Percentiles rank a stretch among this genome's conserved stretches.
phyloP scores from a whole-genome alignment of 1,140 invertebrate species.

The Pararge aegeria region DNA sequence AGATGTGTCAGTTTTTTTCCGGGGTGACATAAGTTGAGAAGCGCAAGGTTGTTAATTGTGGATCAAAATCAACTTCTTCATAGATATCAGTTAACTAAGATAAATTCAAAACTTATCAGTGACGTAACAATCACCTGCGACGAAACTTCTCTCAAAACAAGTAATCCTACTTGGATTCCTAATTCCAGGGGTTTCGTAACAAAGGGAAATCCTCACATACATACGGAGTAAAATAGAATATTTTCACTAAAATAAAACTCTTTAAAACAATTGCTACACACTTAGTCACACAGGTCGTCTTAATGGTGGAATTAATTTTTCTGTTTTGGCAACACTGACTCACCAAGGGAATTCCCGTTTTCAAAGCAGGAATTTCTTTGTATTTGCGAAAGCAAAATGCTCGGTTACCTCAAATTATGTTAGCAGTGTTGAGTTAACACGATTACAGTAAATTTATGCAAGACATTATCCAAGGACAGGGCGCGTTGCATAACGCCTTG shows the following conservation, averaged over 20 bases:
- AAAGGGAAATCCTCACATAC: no score
- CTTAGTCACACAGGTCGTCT: constrained; percentile 7
- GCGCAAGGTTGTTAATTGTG: no score
- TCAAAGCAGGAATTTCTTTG: constrained; percentile 31
- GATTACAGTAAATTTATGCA: constrained; percentile 75
- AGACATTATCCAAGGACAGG: constrained; percentile 55
- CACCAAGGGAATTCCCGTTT: constrained; percentile 22
- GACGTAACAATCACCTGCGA: no score
- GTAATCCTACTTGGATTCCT: no score
- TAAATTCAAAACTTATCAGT: no score
- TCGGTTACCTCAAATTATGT: constrained; percentile 56
- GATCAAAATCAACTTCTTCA: no score
- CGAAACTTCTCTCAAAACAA: no score
- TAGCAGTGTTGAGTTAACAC: constrained; percentile 31
- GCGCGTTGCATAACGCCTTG: constrained; percentile 42
- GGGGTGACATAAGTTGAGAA: no score
- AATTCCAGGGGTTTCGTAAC: no score
- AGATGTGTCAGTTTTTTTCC: no score
- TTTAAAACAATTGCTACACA: not conserved
- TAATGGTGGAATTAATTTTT: constrained; percentile 17
- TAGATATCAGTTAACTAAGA: no score
- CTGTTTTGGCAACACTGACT: constrained; percentile 22
- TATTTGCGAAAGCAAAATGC: constrained; percentile 41
- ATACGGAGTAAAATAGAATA: not conserved
- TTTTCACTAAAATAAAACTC: not conserved